Conservation (phyloP, 1,140 invertebrate species). For the Lycorma delicatula region DNA sequence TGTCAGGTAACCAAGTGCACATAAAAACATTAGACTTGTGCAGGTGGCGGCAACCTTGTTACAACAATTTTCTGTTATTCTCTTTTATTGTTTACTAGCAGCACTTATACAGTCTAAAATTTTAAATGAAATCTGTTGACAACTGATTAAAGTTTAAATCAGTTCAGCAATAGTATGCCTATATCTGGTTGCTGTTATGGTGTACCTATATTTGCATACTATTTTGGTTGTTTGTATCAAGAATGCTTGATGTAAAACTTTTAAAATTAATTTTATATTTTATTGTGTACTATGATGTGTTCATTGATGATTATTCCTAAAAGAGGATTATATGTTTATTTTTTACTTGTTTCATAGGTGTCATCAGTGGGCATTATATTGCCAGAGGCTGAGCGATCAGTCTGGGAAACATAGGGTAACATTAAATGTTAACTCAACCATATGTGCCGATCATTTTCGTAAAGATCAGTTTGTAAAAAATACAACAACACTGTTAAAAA, state of each 20-base stretch:
- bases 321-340: background rate
- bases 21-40: too few relatives aligned
- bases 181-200: background rate
- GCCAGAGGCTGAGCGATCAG: slow-evolving; percentile 15
- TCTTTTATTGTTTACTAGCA: too few relatives aligned
- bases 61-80: too few relatives aligned
- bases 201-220: background rate
- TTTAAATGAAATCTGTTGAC: too few relatives aligned
- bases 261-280: background rate
- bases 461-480: slow-evolving; percentile 29
- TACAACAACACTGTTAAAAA: slow-evolving; percentile 23
- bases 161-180: background rate
- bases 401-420: slow-evolving; percentile 17
- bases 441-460: slow-evolving; percentile 28
- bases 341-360: slow-evolving; percentile 11
- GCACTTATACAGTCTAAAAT: too few relatives aligned
- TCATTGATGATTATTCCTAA: background rate
- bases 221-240: background rate
- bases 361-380: slow-evolving; percentile 28
- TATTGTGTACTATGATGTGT: background rate
- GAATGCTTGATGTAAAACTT: background rate
- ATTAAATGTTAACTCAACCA: slow-evolving; percentile 15
- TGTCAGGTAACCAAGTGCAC: too few relatives aligned
- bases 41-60: too few relatives aligned
- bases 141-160: too few relatives aligned